Evolutionary conservation across 2,797 vertebrate genomes (phyloP).

Genomic region (Aldrovandia affinis): DNA sequence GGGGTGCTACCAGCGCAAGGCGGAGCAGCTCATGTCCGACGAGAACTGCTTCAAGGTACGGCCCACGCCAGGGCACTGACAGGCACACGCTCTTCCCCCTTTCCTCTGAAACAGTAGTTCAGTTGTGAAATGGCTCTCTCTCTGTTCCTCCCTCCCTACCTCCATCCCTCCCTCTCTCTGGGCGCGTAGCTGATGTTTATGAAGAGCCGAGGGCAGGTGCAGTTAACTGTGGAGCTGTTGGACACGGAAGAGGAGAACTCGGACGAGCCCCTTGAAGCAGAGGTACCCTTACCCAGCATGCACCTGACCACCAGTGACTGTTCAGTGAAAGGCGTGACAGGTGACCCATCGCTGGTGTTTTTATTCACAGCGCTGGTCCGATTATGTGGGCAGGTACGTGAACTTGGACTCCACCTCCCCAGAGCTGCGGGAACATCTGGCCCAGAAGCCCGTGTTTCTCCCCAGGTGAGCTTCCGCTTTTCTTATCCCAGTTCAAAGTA

Average conservation of each 20-base stretch:
- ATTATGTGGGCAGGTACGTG: conserved; percentile 95
- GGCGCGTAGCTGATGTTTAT: conserved; percentile 84
- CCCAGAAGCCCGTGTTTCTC: conserved; percentile 98
- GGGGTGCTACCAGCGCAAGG: conserved; percentile 88
- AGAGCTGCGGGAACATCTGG: conserved; percentile 95
- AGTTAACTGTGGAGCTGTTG: conserved; percentile 91
- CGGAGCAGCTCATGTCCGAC: conserved; percentile 94
- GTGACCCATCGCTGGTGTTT: conserved; percentile 8
- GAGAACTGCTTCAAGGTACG: conserved; percentile 98
- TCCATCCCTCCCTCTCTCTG: background rate
- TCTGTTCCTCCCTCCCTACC: background rate
- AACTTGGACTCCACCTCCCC: conserved; percentile 95
- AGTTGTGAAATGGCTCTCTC: background rate
- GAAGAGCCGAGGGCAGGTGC: conserved; percentile 87
- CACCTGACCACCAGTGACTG: background rate
- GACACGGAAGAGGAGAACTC: conserved; percentile 98
- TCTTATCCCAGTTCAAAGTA: background rate
- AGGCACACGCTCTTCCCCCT: too few species aligned
- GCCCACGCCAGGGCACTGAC: background rate
- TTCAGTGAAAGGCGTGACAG: too few species aligned
- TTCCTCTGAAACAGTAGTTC: too few species aligned
- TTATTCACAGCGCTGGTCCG: conserved; percentile 88
- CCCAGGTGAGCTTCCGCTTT: conserved; percentile 82
- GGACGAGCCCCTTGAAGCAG: conserved; percentile 91
- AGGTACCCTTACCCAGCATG: conserved; percentile 69